These are phyloP conservation scores for Macrobrachium rosenbergii DNA, from an alignment of 1,140 invertebrate genomes.

Conservation along the genomic window DNA sequence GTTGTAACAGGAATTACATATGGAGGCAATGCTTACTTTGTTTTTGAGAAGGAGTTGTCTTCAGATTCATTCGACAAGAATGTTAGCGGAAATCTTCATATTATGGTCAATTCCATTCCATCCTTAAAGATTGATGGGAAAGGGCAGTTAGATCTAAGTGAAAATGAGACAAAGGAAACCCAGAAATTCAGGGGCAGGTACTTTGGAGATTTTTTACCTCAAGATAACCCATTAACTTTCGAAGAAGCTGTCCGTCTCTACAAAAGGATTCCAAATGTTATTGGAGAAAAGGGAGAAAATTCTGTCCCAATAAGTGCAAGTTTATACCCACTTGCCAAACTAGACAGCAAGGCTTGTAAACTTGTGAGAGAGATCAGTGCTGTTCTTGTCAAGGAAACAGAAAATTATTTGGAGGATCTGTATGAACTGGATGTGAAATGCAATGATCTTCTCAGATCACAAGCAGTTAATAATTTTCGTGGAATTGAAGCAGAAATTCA, in stretches of 20 bases:
- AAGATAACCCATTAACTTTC: slow-evolving; percentile 16
- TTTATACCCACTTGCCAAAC: neutral
- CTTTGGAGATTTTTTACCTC: slow-evolving; percentile 26
- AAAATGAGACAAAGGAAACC: slow-evolving; percentile 4
- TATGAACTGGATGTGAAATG: slow-evolving; percentile 2
- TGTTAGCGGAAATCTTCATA: slow-evolving; percentile 18
- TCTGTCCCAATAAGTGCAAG: neutral
- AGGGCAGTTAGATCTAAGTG: neutral
- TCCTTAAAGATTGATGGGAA: neutral
- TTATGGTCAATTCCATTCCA: slow-evolving; percentile 22
- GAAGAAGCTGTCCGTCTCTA: slow-evolving; percentile 29
- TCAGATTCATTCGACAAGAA: neutral
- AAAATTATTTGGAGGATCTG: slow-evolving; percentile 5
- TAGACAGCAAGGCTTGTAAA: neutral
- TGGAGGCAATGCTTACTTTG: slow-evolving; percentile 38
- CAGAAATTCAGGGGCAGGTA: slow-evolving; percentile 15
- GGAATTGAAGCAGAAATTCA: neutral
- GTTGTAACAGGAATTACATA: slow-evolving; percentile 42
- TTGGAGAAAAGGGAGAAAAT: neutral
- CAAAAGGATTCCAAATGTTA: slow-evolving; percentile 12
- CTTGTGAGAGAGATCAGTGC: slow-evolving; percentile 1
- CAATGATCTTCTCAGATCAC: slow-evolving; percentile 5
- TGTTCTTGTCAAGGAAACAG: slow-evolving; percentile 11
- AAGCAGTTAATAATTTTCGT: slow-evolving; percentile 12
- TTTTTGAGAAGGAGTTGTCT: slow-evolving; percentile 6